Evolutionary conservation across 2,888 invertebrate species (phyloP).

Genomic region (Dasypolia templi): DNA sequence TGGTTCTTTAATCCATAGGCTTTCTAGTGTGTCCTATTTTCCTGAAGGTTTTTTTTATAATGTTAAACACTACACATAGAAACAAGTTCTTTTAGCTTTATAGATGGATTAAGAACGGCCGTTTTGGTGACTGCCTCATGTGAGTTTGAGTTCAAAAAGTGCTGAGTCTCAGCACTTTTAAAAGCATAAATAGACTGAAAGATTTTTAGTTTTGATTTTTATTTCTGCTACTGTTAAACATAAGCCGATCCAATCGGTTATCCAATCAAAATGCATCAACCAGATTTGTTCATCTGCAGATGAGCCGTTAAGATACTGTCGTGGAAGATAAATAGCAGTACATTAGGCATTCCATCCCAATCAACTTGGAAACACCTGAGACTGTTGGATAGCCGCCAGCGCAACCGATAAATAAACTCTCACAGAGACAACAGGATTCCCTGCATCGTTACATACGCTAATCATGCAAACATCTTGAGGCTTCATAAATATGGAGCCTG

Average conservation of each 20-base stretch:
- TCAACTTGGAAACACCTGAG: slow-evolving; percentile 57
- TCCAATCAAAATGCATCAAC: slow-evolving; percentile 4
- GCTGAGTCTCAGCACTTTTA: neutral
- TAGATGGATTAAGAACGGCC: too few relatives aligned
- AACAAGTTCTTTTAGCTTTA: neutral
- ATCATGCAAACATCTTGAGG: slow-evolving; percentile 9
- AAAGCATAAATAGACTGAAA: neutral
- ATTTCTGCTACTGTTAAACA: neutral
- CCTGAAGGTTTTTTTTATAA: neutral
- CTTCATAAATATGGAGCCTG: slow-evolving; percentile 10
- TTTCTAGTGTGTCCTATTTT: neutral
- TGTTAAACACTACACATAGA: neutral
- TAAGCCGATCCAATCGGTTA: neutral
- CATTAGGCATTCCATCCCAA: slow-evolving; percentile 40
- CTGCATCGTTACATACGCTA: slow-evolving; percentile 7
- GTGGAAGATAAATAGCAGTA: slow-evolving; percentile 31
- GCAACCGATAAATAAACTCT: slow-evolving; percentile 34
- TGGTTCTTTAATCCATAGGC: neutral
- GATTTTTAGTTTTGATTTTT: neutral
- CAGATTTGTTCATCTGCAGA: slow-evolving; percentile 21
- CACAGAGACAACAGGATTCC: neutral
- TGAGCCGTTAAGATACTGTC: slow-evolving; percentile 21
- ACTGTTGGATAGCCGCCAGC: slow-evolving; percentile 47
- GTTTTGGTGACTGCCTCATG: neutral
- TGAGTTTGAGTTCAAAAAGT: neutral